Evolutionary conservation across 2,888 invertebrate species (phyloP), one percentile per base, ranked within the genome.

Genomic region (Pseudococcus jackbeardsleyi): DNA sequence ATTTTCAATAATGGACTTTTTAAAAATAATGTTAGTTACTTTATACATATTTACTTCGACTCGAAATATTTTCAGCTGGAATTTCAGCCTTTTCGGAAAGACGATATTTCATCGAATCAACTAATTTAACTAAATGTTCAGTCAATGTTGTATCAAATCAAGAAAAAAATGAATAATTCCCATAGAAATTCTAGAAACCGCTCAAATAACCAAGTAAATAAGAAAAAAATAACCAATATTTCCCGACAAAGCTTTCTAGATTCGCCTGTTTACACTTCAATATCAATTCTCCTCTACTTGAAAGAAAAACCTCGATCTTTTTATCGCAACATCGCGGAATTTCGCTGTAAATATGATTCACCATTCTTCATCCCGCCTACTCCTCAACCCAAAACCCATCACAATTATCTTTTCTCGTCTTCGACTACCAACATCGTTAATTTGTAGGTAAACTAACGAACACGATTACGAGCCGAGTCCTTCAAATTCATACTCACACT

Each of bases 361-460:
- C 11, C 12, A 64, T 19, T 22, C 64, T 9, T 22, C 11, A 9
- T 22, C 22, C 9, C n/a, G 17, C n/a, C 12, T 8, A 15, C 9
- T 33, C 26, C 26, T 33, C n/a, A n/a, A 17, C n/a, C 4, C 59
- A 17, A 64, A 22, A 64, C 64, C 19, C 19, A 19, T 22, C 64
- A n/a, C 12, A 64, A 11, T 15, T 42, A 42, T 42, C 59, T 59
- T 64, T 22, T 64, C 9, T 11, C 22, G 22, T 64, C 64, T 64
- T 1, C 22, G 3, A 6, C 8, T 22, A 9, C 9, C 54, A 0
- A n/a, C 54, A 22, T 64, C 64, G 19, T 64, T 64, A 64, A 64
- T 64, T 64, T 64, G 64, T 22, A 64, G 64, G 33, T 72, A 72
- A 72, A 72, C 26, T 72, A 72, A 72, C 72, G 72, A 72, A 26